These are phyloP conservation scores for Azemiops feae DNA, from an alignment of 2,113 vertebrate species.

Conservation along the genomic window DNA sequence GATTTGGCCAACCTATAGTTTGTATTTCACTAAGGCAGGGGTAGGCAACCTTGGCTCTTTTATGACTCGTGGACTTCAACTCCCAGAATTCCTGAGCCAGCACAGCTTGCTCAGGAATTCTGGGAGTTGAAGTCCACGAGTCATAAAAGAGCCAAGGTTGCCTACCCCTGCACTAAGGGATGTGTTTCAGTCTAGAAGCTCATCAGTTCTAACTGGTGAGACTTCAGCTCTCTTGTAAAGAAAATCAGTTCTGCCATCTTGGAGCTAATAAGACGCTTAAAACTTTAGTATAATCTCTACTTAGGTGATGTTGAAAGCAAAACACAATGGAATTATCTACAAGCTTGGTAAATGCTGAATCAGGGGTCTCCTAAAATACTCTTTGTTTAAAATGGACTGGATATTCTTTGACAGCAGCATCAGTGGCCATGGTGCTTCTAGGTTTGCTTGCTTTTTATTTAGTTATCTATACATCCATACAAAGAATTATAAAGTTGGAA, in stretches of 20 bases:
- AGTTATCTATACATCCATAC: not conserved
- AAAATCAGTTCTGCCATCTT: not conserved
- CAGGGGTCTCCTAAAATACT: not conserved
- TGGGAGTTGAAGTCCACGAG: no score
- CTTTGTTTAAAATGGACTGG: not conserved
- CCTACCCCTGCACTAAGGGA: no score
- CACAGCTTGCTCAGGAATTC: no score
- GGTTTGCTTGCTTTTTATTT: not conserved
- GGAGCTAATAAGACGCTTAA: not conserved
- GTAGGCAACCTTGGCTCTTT: no score
- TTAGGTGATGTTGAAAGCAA: not conserved
- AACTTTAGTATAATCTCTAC: not conserved
- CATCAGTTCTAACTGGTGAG: not conserved
- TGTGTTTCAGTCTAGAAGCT: not conserved
- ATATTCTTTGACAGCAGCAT: not conserved
- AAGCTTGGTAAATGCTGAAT: not conserved
- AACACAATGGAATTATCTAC: not conserved
- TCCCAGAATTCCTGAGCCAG: no score
- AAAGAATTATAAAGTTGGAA: not conserved
- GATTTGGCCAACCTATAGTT: not conserved
- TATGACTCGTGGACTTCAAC: no score
- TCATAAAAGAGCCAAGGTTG: no score
- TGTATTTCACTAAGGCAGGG: not conserved
- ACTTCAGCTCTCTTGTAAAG: not conserved
- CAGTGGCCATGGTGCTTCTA: not conserved